Evolutionary conservation across 2,113 vertebrate species (phyloP).

Genomic region (Condylura cristata): DNA sequence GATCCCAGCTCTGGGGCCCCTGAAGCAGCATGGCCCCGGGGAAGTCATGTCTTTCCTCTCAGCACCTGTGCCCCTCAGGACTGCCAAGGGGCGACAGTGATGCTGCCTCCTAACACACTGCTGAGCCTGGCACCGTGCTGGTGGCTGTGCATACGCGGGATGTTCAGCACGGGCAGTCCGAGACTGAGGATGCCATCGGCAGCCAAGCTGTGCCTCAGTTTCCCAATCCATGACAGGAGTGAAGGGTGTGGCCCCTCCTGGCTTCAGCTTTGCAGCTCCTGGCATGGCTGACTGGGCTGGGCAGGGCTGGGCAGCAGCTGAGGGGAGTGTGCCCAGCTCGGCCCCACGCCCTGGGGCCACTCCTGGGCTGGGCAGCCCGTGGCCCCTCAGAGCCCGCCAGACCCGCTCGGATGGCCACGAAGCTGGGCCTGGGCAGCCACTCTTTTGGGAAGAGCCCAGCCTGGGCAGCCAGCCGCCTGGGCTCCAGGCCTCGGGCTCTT

Average conservation of each 20-base stretch:
- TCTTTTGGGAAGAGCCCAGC: slow-evolving; percentile 47
- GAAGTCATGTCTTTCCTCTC: neutral
- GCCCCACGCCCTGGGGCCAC: neutral
- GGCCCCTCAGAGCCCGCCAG: neutral
- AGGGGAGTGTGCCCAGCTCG: neutral
- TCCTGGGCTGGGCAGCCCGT: neutral
- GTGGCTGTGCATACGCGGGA: neutral
- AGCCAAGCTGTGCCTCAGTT: neutral
- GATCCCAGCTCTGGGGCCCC: neutral
- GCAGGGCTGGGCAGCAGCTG: neutral
- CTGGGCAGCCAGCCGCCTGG: neutral
- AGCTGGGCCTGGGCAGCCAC: neutral
- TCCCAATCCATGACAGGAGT: neutral
- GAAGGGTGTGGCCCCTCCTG: neutral
- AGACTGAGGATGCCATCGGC: no score
- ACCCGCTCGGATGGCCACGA: neutral
- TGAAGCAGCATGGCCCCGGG: neutral
- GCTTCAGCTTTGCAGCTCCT: neutral
- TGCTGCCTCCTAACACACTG: neutral
- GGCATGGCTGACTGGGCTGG: neutral
- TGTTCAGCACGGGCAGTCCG: neutral
- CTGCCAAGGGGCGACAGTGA: neutral
- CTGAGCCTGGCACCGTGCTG: neutral
- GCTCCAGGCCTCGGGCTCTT: slow-evolving; percentile 28
- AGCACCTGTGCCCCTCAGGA: neutral